Percentiles rank a stretch among this genome's conserved stretches.
phyloP scores from a whole-genome alignment of 2,797 vertebrate genomes.

The Myripristis jacobus region DNA sequence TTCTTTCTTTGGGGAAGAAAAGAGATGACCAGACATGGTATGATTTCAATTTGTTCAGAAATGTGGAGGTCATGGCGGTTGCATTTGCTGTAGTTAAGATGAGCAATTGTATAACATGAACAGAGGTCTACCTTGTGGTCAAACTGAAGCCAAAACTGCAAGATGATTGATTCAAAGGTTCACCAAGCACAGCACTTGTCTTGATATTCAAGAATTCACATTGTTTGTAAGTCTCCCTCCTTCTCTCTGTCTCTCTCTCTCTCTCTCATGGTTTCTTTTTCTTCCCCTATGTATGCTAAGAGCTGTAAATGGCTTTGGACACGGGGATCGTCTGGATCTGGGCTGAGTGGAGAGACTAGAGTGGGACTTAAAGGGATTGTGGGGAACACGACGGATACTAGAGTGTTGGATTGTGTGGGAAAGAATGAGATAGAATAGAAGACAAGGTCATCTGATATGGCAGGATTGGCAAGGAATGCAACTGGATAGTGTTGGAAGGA shows the following conservation, averaged over 20 bases:
- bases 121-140: constrained; percentile 3
- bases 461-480: constrained; percentile 74
- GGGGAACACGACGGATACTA: constrained; percentile 45
- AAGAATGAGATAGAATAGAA: constrained; percentile 71
- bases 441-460: constrained; percentile 72
- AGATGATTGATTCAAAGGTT: constrained; percentile 11
- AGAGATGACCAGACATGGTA: too few species aligned
- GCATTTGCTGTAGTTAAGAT: constrained; percentile 33
- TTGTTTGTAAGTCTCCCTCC: too few species aligned
- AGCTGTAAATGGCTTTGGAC: constrained; percentile 14
- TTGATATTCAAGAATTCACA: too few species aligned
- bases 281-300: constrained; percentile 10
- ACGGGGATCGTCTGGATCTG: background rate
- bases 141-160: constrained; percentile 33
- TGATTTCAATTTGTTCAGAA: too few species aligned
- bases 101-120: constrained; percentile 4
- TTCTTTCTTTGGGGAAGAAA: too few species aligned
- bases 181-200: too few species aligned
- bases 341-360: constrained; percentile 15
- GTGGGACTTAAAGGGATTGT: constrained; percentile 24
- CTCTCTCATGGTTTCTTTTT: constrained; percentile 26
- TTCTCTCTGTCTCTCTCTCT: constrained; percentile 8
- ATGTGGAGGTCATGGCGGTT: too few species aligned
- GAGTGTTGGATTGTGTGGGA: constrained; percentile 69
- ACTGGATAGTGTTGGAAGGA: constrained; percentile 73